Conservation (phyloP, 2,888 invertebrate species). For the Drosophila neutralis region DNA sequence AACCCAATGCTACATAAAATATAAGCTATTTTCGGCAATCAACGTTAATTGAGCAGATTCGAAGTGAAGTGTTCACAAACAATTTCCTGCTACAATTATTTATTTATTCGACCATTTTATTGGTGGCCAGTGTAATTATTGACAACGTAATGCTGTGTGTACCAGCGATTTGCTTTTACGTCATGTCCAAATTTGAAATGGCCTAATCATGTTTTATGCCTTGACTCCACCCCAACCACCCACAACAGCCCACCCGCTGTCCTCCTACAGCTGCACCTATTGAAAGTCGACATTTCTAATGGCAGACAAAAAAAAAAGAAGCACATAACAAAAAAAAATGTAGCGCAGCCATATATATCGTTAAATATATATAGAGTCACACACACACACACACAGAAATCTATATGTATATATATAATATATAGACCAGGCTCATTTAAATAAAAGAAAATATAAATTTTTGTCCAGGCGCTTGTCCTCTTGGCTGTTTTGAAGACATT, state of each 20-base stretch:
- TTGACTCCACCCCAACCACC: constrained; percentile 22
- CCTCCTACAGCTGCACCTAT: constrained; percentile 58
- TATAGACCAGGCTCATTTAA: constrained; percentile 71
- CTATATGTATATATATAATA: constrained; percentile 9
- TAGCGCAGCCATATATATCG: constrained; percentile 67
- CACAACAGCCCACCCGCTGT: not conserved
- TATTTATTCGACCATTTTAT: constrained; percentile 61
- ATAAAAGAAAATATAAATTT: constrained; percentile 75
- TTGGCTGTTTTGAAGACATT: constrained; percentile 51
- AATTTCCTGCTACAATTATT: constrained; percentile 47
- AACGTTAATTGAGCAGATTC: constrained; percentile 20
- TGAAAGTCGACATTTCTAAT: constrained; percentile 70
- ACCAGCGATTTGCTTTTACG: constrained; percentile 56
- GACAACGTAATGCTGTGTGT: constrained; percentile 32
- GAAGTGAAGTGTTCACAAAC: constrained; percentile 22
- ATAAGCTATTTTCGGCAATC: constrained; percentile 25
- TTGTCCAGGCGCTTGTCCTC: constrained; percentile 68
- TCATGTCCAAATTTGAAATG: constrained; percentile 65
- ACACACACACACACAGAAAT: constrained; percentile 33
- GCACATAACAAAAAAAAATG: constrained; percentile 19
- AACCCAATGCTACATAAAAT: constrained; percentile 14
- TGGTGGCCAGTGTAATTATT: constrained; percentile 70
- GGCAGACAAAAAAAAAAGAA: constrained; percentile 44
- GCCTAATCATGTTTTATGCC: constrained; percentile 77
- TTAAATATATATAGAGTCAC: constrained; percentile 29